Evolutionary conservation across 2,113 vertebrate genomes (phyloP).

Genomic region (Myocastor coypus): DNA sequence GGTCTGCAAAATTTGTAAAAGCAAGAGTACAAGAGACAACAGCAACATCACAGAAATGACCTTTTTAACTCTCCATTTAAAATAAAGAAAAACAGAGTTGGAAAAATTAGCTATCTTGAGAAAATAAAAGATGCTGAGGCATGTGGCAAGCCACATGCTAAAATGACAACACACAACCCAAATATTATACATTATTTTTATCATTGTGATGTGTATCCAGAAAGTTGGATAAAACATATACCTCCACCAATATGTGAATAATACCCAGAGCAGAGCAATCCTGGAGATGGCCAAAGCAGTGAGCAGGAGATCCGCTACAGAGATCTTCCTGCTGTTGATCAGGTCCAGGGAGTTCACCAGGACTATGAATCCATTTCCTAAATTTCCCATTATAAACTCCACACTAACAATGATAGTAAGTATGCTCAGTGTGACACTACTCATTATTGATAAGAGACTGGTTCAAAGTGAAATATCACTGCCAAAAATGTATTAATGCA

Average conservation of each 20-base stretch:
- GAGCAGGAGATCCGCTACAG: not conserved
- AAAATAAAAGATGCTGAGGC: conserved; percentile 38
- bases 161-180: not conserved
- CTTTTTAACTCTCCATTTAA: conserved; percentile 43
- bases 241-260: not conserved
- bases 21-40: not conserved
- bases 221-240: not conserved
- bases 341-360: not conserved
- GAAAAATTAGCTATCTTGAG: conserved; percentile 57
- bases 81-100: conserved; percentile 15
- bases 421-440: not conserved
- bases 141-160: not conserved
- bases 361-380: conserved; percentile 1
- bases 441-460: not conserved
- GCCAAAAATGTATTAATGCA: not conserved
- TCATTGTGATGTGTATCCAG: not conserved
- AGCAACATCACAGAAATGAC: not conserved
- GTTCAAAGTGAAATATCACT: not conserved
- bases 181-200: not conserved
- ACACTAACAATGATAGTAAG: not conserved
- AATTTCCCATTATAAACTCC: not conserved
- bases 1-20: not conserved
- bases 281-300: conserved; percentile 10
- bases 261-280: not conserved
- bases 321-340: conserved; percentile 11